A percentile compares a stretch with the other conserved stretches of the same genome.
These are phyloP conservation scores for Cynoglossus semilaevis DNA, from an alignment of 2,113 vertebrate genomes.

Conservation along the genomic window DNA sequence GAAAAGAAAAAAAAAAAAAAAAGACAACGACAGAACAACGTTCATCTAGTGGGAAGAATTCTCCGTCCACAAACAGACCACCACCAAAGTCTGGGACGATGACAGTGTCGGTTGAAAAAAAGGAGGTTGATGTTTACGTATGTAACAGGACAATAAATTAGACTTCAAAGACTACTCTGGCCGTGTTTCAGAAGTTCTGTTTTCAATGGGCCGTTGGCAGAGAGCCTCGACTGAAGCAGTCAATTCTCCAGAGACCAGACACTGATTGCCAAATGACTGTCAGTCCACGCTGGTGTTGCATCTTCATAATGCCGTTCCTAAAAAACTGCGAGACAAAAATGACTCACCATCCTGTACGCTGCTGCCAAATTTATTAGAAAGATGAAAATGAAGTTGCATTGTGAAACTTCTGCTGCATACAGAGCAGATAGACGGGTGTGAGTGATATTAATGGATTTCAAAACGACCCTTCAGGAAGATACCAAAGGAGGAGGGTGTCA, in stretches of 20 bases:
- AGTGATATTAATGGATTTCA: slow-evolving; percentile 60
- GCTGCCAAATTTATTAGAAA: slow-evolving; percentile 13
- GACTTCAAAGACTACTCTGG: too few relatives aligned
- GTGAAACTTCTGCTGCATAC: slow-evolving; percentile 58
- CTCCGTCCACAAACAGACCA: too few relatives aligned
- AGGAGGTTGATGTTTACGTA: too few relatives aligned
- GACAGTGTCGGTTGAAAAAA: too few relatives aligned
- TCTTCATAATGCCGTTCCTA: slow-evolving; percentile 17
- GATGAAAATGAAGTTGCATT: slow-evolving; percentile 10
- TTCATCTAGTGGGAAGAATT: too few relatives aligned
- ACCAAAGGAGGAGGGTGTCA: background rate
- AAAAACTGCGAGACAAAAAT: slow-evolving; percentile 16
- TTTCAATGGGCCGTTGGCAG: slow-evolving; percentile 7
- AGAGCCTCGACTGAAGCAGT: slow-evolving; percentile 3
- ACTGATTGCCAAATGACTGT: slow-evolving; percentile 6
- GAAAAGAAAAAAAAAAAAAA: too few relatives aligned
- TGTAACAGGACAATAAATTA: too few relatives aligned
- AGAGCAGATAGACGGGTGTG: slow-evolving; percentile 64
- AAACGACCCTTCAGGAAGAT: slow-evolving; percentile 32
- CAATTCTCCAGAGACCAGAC: slow-evolving; percentile 1
- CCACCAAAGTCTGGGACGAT: too few relatives aligned
- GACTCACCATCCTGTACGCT: slow-evolving; percentile 32
- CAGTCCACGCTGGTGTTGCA: slow-evolving; percentile 11
- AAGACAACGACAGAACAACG: too few relatives aligned
- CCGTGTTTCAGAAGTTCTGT: too few relatives aligned